Evolutionary conservation across 1,140 invertebrate genomes (phyloP).

Genomic region (Megalonaias nervosa): DNA sequence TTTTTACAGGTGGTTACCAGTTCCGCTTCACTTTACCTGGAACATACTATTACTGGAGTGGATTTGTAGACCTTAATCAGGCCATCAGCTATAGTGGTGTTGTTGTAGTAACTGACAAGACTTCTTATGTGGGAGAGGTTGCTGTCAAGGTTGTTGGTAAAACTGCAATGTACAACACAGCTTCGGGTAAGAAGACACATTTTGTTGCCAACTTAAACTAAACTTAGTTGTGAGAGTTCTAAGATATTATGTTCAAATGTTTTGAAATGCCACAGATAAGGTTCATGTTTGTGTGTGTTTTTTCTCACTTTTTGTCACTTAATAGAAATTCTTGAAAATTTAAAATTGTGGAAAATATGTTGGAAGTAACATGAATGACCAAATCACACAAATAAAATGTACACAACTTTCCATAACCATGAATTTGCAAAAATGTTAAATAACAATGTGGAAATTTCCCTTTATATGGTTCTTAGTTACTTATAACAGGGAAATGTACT

Average conservation of each 20-base stretch:
- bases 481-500: too few relatives aligned
- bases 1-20: constrained; percentile 46
- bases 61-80: constrained; percentile 43
- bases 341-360: too few relatives aligned
- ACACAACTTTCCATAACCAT: too few relatives aligned
- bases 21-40: constrained; percentile 44
- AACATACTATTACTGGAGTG: constrained; percentile 47
- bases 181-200: background rate
- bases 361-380: too few relatives aligned
- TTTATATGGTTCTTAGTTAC: too few relatives aligned
- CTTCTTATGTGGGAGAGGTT: constrained; percentile 2
- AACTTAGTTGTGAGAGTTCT: background rate
- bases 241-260: background rate
- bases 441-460: too few relatives aligned
- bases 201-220: background rate
- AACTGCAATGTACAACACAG: constrained; percentile 34
- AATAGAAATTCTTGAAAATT: too few relatives aligned
- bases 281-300: background rate
- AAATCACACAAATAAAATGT: too few relatives aligned
- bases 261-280: background rate
- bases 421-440: too few relatives aligned
- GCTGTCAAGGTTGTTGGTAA: constrained; percentile 19
- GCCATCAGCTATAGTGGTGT: constrained; percentile 48
- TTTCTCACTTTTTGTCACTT: background rate
- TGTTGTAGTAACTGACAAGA: constrained; percentile 36